These are phyloP conservation scores for Helostoma temminkii DNA, from an alignment of 2,797 vertebrate genomes.

Conservation along the genomic window DNA sequence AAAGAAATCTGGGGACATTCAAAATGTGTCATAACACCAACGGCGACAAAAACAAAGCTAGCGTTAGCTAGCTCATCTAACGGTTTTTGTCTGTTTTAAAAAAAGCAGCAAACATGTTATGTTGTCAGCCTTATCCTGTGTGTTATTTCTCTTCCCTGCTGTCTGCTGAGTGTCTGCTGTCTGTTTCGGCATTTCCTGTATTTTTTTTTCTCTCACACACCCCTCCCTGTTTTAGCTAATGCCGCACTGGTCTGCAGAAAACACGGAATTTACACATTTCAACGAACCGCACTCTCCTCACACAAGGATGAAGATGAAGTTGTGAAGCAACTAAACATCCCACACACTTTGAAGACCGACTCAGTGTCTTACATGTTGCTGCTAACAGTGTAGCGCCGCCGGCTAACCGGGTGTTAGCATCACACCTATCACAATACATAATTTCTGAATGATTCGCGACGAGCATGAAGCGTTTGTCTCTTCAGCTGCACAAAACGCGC, in stretches of 20 bases:
- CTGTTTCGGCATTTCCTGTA: constrained; percentile 78
- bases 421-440: constrained; percentile 36
- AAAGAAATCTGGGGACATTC: not conserved
- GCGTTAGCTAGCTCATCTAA: not conserved
- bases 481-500: not conserved
- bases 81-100: no score
- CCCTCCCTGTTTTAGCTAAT: constrained; percentile 55
- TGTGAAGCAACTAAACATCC: fast-evolving
- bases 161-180: constrained; percentile 5
- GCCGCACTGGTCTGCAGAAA: constrained; percentile 45
- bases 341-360: not conserved
- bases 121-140: not conserved
- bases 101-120: not conserved
- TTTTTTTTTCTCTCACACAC: constrained; percentile 43
- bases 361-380: not conserved
- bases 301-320: not conserved
- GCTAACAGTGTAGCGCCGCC: not conserved
- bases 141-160: not conserved
- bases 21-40: constrained; percentile 18
- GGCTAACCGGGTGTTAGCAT: constrained; percentile 62
- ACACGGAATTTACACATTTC: constrained; percentile 36
- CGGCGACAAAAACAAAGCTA: not conserved
- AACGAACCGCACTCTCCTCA: not conserved
- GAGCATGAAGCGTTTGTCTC: not conserved
- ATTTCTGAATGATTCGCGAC: constrained; percentile 35